Base-by-base conservation (phyloP, 2,888 invertebrate genomes). In the Cantharis nigra region DNA sequence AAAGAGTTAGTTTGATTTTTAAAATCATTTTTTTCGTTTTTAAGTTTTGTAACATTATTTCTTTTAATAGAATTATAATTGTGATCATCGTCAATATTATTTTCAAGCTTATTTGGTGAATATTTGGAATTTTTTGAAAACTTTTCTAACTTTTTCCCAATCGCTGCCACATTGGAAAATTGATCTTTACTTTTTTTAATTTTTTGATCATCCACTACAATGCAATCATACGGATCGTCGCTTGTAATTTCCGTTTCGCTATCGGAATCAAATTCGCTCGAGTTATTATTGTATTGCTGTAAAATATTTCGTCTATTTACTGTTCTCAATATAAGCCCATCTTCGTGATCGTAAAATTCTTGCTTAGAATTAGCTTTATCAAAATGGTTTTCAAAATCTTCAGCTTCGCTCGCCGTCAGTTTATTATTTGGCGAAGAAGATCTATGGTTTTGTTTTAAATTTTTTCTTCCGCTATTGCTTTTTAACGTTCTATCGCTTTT, bases 221-320 rank as follows among this genome's bases (percentile, higher is more conserved):
- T 96, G 85, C 96, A 96, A 85, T 94, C 94, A 83, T 94, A 93
- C 28, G 93, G 93, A 89, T 94, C 94, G 70, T 93, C 94, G 85
- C 93, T 94, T 70, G 93, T 93, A 83, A 91, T 90, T 82, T 92
- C 91, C 71, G 93, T 93, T 79, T 88, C 88, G 63, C 90, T 90
- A 81, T 92, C 93, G 9, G 93, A 92, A 85, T 93, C 93, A 79
- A 92, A 92, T 80, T 90, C 90, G 84, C 90, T 89, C 5, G 85
- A 87, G 80, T 90, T 90, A 82, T 92, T 91, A 71, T 89, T 90
- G 85, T 94, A 94, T 87, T 93, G 93, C 84, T 93, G 93, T 28
- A 94, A 88, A 82, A 94, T 94, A 86, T 94, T 93, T 86, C 93
- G 92, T 65, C 94, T 90, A 82, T 94, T 94, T 0, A 94, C 93